Evolutionary conservation across 2,113 vertebrate genomes (phyloP).

Genomic region (Phyllostomus hastatus): DNA sequence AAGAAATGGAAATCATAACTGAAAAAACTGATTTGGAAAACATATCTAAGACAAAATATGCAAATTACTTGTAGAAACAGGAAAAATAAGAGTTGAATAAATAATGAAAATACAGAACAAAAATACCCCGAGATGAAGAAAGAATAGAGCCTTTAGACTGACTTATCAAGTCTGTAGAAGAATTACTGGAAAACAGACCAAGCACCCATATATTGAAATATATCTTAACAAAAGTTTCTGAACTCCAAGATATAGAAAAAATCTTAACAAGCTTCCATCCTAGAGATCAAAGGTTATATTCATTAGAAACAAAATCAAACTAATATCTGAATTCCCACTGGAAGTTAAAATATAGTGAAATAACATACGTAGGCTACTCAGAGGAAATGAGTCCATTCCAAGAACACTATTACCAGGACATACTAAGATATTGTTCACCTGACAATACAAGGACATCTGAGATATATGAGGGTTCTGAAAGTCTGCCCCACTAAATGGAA

Average conservation of each 20-base stretch:
- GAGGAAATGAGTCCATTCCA: neutral
- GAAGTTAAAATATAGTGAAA: neutral
- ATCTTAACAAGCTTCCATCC: neutral
- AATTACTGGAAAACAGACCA: neutral
- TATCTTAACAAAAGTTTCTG: neutral
- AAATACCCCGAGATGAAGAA: neutral
- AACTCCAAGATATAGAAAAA: neutral
- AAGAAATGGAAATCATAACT: neutral
- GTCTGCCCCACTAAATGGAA: neutral
- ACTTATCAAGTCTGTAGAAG: neutral
- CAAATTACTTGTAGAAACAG: neutral
- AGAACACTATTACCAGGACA: neutral
- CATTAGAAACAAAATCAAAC: neutral
- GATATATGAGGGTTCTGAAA: neutral
- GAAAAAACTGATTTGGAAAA: neutral
- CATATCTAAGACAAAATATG: neutral
- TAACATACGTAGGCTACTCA: neutral
- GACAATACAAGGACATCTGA: neutral
- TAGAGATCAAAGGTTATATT: neutral
- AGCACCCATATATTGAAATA: neutral
- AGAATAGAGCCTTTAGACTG: neutral
- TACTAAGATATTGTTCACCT: neutral
- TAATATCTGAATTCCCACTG: neutral
- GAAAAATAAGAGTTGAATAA: neutral
- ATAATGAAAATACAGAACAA: neutral